A percentile compares a stretch with the other conserved stretches of the same genome.
phyloP scores from a whole-genome alignment of 2,113 vertebrate genomes.

The Chionis minor region DNA sequence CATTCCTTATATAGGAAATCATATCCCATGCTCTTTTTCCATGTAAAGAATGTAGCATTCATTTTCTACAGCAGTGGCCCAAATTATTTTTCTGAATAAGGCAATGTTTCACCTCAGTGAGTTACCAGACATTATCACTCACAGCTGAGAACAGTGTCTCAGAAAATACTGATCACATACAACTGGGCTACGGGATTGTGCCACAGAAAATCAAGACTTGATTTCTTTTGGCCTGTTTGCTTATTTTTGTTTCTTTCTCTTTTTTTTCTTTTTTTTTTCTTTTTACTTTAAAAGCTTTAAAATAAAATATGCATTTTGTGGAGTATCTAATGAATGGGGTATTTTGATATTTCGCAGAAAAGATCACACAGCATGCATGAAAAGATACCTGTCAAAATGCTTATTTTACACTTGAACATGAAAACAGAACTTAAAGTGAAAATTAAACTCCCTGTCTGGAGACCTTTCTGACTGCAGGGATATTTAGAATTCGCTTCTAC shows the following conservation, averaged over 20 bases:
- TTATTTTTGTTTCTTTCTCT: neutral
- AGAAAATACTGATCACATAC: neutral
- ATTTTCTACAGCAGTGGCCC: constrained; percentile 54
- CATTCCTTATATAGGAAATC: constrained; percentile 59
- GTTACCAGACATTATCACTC: constrained; percentile 46
- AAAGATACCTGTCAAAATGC: neutral
- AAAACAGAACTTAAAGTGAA: neutral
- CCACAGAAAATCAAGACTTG: neutral
- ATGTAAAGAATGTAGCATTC: constrained; percentile 60
- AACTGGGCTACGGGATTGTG: neutral
- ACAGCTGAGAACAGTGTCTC: neutral
- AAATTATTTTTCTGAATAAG: constrained; percentile 66
- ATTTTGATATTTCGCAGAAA: neutral
- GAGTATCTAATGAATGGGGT: neutral
- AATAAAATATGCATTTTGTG: neutral
- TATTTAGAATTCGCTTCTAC: neutral
- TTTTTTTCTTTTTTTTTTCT: neutral
- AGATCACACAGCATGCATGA: neutral
- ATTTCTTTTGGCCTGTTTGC: neutral
- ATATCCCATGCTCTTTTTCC: constrained; percentile 52
- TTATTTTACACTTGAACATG: neutral
- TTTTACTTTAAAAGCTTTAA: neutral
- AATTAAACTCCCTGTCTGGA: neutral
- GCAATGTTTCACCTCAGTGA: constrained; percentile 41
- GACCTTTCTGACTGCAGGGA: neutral